Base-by-base conservation (phyloP, 2,113 vertebrate species). In the Cinclus mexicanus region DNA sequence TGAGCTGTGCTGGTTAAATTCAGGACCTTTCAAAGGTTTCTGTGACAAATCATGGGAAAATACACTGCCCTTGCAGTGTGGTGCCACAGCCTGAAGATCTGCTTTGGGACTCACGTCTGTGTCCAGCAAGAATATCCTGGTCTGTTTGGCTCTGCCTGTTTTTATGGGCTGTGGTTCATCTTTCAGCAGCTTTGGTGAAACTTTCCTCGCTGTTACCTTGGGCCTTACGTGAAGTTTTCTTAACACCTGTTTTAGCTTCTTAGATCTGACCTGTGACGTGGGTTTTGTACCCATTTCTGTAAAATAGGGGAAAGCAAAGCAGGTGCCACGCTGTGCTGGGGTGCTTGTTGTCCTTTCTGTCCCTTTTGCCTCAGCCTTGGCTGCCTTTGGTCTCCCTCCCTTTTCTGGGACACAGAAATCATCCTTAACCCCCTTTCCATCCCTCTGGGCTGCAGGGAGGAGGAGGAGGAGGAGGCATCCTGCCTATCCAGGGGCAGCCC, bases 291-390 rank as follows among this genome's bases (percentile, higher is more conserved):
- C 13, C 16, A 5, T 55, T 90, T 80, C 41, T 86, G 42, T 35
- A 28, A 85, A 59, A 5, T 1, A 33, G 24, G 29, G 42, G 28
- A 87, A 41, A 70, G 33, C 69, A 33, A 53, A 87, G 55, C 11
- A 24, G n/a, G 47, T 19, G 8, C 55, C 0, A 0, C 0, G 0
- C 37, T 1, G 0, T 42, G 77, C 69, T 53, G 28, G 12, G 13
- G 3, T 57, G 2, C 16, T 63, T 46, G 2, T 9, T 63, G 52
- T 56, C 33, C 35, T 67, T 35, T 33, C 20, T 44, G 53, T 28
- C 65, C 14, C 24, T 72, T 57, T 57, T 52, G 9, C 50, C 42
- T 60, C 57, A 60, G 22, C 39, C 24, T 64, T 26, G 7, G 14
- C 10, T 85, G 57, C 35, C 56, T 79, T 60, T 23, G 3, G 4